These are phyloP conservation scores for Branchellion lobata DNA, from an alignment of 2,888 invertebrate genomes.

Conservation along the genomic window DNA sequence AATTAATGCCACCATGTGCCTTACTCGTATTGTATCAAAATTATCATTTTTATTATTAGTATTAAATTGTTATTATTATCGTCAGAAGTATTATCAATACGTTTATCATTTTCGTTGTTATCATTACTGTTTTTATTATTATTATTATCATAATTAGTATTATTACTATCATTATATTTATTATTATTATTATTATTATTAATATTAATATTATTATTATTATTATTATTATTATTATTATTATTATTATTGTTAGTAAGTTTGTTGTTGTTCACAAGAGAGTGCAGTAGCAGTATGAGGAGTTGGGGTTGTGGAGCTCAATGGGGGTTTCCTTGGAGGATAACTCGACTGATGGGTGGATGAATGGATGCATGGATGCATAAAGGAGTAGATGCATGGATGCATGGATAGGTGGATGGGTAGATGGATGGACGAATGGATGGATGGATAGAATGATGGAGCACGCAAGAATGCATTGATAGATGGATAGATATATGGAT, in stretches of 20 bases:
- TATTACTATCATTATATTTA: not conserved
- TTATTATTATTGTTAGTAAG: not conserved
- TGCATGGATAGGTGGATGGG: constrained; percentile 25
- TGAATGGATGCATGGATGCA: not conserved
- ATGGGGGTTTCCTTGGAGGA: constrained; percentile 45
- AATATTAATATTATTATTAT: not conserved
- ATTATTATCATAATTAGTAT: no score
- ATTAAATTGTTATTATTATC: not conserved
- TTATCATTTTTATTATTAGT: not conserved
- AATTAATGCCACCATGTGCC: no score
- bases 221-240: constrained; percentile 5
- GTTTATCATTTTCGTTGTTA: no score
- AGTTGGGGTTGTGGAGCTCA: constrained; percentile 43
- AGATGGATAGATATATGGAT: constrained; percentile 22
- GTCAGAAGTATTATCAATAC: not conserved
- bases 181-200: not conserved
- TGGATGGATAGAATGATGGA: constrained; percentile 23
- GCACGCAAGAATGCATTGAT: constrained; percentile 19
- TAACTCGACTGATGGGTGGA: constrained; percentile 41
- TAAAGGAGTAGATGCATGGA: not conserved
- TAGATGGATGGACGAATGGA: constrained; percentile 18
- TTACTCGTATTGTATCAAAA: not conserved
- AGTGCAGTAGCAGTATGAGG: not conserved
- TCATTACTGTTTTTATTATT: no score
- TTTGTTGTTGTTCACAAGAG: not conserved